Evolutionary conservation across 2,797 vertebrate species (phyloP), one percentile per base, ranked within the genome.

Genomic region (Emys orbicularis): DNA sequence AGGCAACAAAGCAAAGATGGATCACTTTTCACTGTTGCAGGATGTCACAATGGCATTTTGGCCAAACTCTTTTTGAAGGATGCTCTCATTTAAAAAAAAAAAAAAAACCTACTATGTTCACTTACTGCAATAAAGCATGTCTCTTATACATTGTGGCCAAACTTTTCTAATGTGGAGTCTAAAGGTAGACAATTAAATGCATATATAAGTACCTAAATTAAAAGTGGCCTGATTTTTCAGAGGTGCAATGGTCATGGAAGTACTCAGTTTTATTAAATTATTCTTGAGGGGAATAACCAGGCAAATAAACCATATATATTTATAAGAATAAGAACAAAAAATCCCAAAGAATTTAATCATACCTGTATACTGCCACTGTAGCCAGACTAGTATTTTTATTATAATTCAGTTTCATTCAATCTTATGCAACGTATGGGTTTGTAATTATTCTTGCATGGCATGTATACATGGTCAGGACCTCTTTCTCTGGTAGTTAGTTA

Each of bases 41-140:
- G 50, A 86, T 89, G 68, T 95, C 94, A 94, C 86, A 91, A 57
- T 72, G 57, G 11, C 77, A 93, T 94, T 96, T 97, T 91, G 87
- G 74, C 54, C 94, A 97, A 96, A 97, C 8, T 94, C 4, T 92
- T n/a, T 96, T 89, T 96, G 95, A 97, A 94, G 59, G 41, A 90
- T 94, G 37, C 31, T 52, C 56, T 88, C 53, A 83, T 88, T 44
- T 44, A 44, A 44, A 44, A 44, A 89, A 96, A 97, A 82, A 90
- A 84, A n/a, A n/a, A n/a, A 9, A 9, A 88, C 97, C 79, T 84
- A 47, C 27, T 80, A 56, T 83, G 57, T 21, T 81, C n/a, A 57
- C 37, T 87, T 57, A 87, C 8, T 91, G 21, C 5, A 93, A 80
- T 0, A 56, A 18, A 25, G 92, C 59, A 56, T 3, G 15, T 72